Conservation (phyloP, 1,140 invertebrate species). For the Ceratoteleas bidentatus region DNA sequence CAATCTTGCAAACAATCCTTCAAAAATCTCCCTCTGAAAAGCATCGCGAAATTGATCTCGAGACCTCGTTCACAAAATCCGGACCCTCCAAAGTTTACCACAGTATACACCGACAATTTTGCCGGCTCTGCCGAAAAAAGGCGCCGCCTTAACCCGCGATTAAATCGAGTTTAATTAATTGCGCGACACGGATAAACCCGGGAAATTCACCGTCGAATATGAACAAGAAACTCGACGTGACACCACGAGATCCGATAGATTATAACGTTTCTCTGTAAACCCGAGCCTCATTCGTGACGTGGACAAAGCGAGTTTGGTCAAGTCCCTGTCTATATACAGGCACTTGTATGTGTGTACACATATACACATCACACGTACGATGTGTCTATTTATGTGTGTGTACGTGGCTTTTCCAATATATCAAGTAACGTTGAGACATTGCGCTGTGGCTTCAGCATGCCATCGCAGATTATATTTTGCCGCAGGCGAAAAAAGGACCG, state of each 20-base stretch:
- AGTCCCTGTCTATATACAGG: constrained; percentile 12
- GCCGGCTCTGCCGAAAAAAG: no score
- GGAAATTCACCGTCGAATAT: constrained; percentile 22
- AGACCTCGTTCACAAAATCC: no score
- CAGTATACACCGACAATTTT: no score
- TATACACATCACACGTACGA: neutral
- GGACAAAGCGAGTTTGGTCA: constrained; percentile 45
- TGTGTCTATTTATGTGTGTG: constrained; percentile 9
- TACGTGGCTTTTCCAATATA: constrained; percentile 34
- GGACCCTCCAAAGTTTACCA: no score
- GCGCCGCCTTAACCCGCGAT: neutral
- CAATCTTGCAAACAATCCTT: no score
- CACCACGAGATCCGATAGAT: constrained; percentile 40
- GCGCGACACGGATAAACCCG: constrained; percentile 24
- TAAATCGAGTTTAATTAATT: constrained; percentile 38
- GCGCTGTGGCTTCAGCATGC: constrained; percentile 22
- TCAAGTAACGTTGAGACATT: constrained; percentile 46
- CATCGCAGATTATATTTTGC: constrained; percentile 38
- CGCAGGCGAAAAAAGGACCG: constrained; percentile 10
- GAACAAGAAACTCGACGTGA: constrained; percentile 39
- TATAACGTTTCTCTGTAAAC: constrained; percentile 42
- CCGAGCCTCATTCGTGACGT: constrained; percentile 31
- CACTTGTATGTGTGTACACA: constrained; percentile 2
- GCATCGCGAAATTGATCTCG: no score
- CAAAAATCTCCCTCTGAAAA: no score